Base-by-base conservation (phyloP, 64 coral and sea anemone species). In the Stichodactyla helianthus region DNA sequence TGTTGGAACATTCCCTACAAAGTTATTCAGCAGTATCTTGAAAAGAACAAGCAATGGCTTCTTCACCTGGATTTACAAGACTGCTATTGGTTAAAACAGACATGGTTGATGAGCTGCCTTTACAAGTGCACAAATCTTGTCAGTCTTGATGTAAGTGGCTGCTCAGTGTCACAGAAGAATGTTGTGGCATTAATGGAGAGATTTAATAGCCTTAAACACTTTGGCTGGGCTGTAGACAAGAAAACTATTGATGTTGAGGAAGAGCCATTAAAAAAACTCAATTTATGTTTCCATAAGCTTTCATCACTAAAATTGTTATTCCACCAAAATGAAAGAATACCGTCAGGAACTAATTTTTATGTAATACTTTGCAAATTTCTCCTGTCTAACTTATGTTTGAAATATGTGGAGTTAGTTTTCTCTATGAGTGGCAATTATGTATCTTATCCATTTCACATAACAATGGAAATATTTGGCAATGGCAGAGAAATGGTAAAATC, bases 61-160 rank as follows among this genome's bases (percentile, higher is more conserved):
- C 68, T 26, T 26, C 23, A 74, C 8, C 12, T 74, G n/a, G 68
- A 74, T 26, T 27, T 74, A 23, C 68, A 74, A 31, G 25, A 74
- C 10, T 74, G 68, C 23, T 74, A 74, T 74, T 74, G 68, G 68
- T 23, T 74, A 35, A 74, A 74, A 74, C 68, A 74, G 25, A 25
- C 22, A 4, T 3, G 12, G 68, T 11, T 74, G 10, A 23, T 74
- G 10, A 74, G 26, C 12, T 26, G 68, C 11, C 8, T 74, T 31
- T 13, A 74, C 25, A 74, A 74, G 25, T 74, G 68, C 68, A 74
- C 68, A 27, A 74, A 74, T 23, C 68, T 74, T 28, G 68, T 74
- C 5, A 74, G 68, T 74, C 10, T 74, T n/a, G 68, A 74, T 74
- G 68, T 74, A 23, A 74, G 68, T 74, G 68, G 68, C 68, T 74